Base-by-base conservation (phyloP, 2,888 invertebrate species). In the Capitulum mitella region DNA sequence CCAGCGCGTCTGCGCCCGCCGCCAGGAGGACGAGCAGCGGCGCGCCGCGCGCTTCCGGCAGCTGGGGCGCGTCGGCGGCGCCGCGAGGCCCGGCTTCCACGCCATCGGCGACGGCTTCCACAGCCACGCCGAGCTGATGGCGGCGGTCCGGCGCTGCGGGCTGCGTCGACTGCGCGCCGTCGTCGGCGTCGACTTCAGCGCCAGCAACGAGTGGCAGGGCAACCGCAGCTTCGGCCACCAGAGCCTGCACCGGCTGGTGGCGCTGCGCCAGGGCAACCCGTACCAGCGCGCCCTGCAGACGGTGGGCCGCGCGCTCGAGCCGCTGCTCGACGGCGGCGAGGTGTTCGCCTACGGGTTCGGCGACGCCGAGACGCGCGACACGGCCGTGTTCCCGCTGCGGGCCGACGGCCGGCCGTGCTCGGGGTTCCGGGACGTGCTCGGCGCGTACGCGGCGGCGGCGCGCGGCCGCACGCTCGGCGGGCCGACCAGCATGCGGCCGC, bases 141-240 rank as follows among this genome's bases (percentile, higher is more conserved):
- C 81, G 32, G 86, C 86, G 0, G 87, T 88, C 85, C 81, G 85
- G 34, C 83, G 84, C 79, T 87, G 87, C 5, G 88, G 88, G 0
- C 83, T 88, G 32, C 86, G 86, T 79, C 83, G 84, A 3, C 85
- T 86, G 81, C 85, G 87, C 79, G 83, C 88, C n/a, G 87, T 88
- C n/a, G 85, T 88, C 78, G 88, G 87, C 0, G 85, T 88, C 61
- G 88, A 88, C 83, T 88, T 88, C 83, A 87, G 88, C 14, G 88
- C 88, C 16, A 86, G 86, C 81, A 88, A 88, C 82, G 88, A 88
- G 82, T 88, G 88, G 85, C 88, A 88, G 82, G 88, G 88, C 43
- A 83, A 87, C 77, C 85, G 86, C 80, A 87, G 86, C 16, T 88
- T 88, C 82, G 83, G 83, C 58, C 86, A 87, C 32, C 83, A 85